A percentile compares a stretch with the other conserved stretches of the same genome.
These are phyloP conservation scores for Alectura lathami DNA, from an alignment of 2,113 vertebrate species.

Conservation along the genomic window DNA sequence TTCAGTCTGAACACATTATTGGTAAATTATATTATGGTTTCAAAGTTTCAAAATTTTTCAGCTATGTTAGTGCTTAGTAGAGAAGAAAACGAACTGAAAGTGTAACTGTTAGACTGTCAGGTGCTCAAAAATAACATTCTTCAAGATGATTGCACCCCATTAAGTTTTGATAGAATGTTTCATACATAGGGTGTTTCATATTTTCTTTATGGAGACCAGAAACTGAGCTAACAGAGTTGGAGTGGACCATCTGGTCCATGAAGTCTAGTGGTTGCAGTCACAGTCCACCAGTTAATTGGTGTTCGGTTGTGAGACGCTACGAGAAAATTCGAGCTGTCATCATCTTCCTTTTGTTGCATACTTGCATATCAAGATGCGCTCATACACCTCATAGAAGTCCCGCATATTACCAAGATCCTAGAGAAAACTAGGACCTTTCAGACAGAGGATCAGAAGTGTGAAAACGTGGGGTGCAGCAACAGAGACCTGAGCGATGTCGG, in stretches of 20 bases:
- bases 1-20: constrained; percentile 3
- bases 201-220: neutral
- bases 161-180: neutral
- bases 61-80: constrained; percentile 15
- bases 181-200: neutral
- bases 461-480: neutral
- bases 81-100: constrained; percentile 29
- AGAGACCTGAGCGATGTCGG: neutral
- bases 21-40: constrained; percentile 12
- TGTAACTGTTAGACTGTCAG: neutral
- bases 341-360: neutral
- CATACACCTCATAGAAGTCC: neutral
- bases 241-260: neutral
- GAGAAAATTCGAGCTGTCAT: neutral
- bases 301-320: neutral
- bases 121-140: constrained; percentile 24
- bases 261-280: neutral
- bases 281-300: neutral
- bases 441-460: neutral
- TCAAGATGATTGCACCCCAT: neutral
- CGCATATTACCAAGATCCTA: neutral
- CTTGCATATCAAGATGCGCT: neutral
- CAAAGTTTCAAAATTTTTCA: constrained; percentile 5
- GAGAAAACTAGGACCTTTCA: neutral
- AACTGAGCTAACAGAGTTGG: neutral